These are phyloP conservation scores for Chironomus tentans DNA, from an alignment of 2,888 invertebrate species.

Conservation along the genomic window DNA sequence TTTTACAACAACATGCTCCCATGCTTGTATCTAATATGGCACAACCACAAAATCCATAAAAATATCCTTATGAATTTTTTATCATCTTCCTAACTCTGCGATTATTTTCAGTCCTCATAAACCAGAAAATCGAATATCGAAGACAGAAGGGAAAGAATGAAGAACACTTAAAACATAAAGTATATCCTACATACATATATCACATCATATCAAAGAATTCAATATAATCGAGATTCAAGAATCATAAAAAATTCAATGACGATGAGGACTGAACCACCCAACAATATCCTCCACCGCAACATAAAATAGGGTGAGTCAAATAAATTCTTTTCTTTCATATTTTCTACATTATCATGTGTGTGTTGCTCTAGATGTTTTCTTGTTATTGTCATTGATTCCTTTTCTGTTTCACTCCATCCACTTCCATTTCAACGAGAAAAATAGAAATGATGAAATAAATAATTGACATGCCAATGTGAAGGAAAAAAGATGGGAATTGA, in stretches of 20 bases:
- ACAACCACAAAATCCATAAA: not conserved
- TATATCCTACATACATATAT: not conserved
- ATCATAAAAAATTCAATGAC: not conserved
- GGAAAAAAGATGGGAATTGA: not conserved
- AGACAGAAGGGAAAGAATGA: not conserved
- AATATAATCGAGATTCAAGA: not conserved
- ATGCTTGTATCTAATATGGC: not conserved
- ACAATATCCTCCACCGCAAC: not conserved
- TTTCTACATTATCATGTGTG: too few species aligned
- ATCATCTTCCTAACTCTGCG: not conserved
- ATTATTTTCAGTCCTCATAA: not conserved
- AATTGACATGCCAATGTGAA: slow-evolving; percentile 2
- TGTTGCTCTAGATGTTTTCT: not conserved
- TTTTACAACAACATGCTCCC: not conserved
- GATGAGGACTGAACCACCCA: not conserved
- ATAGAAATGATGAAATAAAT: not conserved
- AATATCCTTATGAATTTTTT: slow-evolving; percentile 18
- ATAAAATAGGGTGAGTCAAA: not conserved
- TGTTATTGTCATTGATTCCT: not conserved
- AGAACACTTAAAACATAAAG: not conserved
- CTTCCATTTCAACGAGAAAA: not conserved
- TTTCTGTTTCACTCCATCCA: too few species aligned
- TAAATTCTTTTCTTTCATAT: too few species aligned
- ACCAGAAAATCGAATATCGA: not conserved
- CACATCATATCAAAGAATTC: slow-evolving; percentile 3